These are phyloP conservation scores for Rallus limicola DNA, from an alignment of 2,113 vertebrate genomes.

Conservation along the genomic window DNA sequence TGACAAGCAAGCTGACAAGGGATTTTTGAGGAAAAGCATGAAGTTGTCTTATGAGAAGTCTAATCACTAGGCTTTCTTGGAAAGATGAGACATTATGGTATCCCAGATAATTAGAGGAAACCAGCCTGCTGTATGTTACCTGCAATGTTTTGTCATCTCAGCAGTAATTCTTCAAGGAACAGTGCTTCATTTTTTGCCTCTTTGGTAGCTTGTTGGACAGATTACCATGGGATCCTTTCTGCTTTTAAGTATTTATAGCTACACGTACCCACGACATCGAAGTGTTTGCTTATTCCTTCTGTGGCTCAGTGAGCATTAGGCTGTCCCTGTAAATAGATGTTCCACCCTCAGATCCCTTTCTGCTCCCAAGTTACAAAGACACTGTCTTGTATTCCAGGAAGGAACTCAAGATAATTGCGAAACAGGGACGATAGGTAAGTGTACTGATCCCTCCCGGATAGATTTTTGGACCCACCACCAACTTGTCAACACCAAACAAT, in stretches of 20 bases:
- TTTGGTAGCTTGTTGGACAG: not conserved
- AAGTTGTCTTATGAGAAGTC: not conserved
- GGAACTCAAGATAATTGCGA: conserved; percentile 77
- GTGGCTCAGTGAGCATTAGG: not conserved
- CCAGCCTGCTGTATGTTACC: not conserved
- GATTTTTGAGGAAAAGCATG: not conserved
- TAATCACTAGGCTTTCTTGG: not conserved
- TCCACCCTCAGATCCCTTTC: conserved; percentile 48
- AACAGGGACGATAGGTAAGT: conserved; percentile 76
- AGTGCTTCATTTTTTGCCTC: not conserved
- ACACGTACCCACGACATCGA: not conserved
- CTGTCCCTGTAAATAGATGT: conserved; percentile 34
- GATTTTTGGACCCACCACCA: conserved; percentile 36
- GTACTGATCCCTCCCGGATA: conserved; percentile 44
- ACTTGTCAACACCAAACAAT: conserved; percentile 47
- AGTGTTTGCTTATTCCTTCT: not conserved
- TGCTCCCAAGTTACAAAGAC: conserved; percentile 71
- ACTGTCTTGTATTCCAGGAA: conserved; percentile 79
- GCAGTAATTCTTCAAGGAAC: not conserved
- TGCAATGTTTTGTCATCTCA: not conserved
- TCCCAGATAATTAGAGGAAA: not conserved
- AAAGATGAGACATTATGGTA: not conserved
- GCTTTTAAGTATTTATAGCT: conserved; percentile 23
- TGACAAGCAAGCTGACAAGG: not conserved
- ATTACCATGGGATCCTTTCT: not conserved